A percentile compares a stretch with the other conserved stretches of the same genome.
Evolutionary conservation across 2,113 vertebrate species (phyloP).

Genomic region (Sturnira hondurensis): DNA sequence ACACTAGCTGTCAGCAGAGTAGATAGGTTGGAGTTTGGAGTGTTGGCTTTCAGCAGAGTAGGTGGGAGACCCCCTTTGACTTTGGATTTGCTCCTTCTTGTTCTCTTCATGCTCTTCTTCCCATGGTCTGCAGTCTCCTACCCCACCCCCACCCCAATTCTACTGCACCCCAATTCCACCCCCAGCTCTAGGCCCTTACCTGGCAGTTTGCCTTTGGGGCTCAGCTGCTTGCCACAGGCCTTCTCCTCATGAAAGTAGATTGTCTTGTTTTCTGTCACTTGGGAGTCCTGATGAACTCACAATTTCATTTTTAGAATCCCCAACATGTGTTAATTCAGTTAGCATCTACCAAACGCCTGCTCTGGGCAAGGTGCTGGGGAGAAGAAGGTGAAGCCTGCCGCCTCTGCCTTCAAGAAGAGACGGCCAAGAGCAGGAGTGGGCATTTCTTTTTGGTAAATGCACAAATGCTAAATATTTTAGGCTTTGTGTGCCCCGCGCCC

Average conservation of each 20-base stretch:
- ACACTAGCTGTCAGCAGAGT: too few relatives aligned
- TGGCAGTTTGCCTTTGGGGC: neutral
- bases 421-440: neutral
- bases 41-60: neutral
- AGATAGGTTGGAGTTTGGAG: too few relatives aligned
- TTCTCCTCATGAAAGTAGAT: neutral
- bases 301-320: neutral
- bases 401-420: neutral
- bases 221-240: neutral
- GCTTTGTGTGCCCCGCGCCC: neutral
- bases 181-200: neutral
- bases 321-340: neutral
- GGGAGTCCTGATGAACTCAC: neutral
- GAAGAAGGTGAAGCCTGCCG: neutral
- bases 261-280: neutral
- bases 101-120: neutral
- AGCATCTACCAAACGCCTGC: neutral
- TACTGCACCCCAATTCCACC: neutral
- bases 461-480: neutral
- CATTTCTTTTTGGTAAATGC: neutral
- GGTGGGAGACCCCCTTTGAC: neutral
- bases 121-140: neutral
- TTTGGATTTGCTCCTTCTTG: neutral
- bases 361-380: neutral
- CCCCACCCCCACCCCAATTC: accelerated